Evolutionary conservation across 2,113 vertebrate genomes (phyloP), one percentile per base, ranked within the genome.

Genomic region (Holacanthus passer): DNA sequence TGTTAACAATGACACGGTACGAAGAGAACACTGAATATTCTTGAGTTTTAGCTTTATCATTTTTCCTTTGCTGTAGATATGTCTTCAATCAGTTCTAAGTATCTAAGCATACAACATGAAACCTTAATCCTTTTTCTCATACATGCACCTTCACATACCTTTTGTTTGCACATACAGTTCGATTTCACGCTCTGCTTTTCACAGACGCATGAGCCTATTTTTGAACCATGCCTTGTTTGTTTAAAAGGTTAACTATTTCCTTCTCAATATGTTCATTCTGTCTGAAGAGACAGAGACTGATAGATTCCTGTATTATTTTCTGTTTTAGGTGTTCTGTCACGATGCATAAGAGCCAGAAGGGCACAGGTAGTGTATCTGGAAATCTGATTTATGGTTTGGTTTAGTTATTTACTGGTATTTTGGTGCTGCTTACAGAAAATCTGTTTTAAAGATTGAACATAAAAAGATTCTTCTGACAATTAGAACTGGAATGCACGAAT

Each of bases 281-380:
- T 55, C 58, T n/a, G 8, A 55, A 11, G 6, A 6, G n/a, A 35
- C 22, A 22, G 7, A 14, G 8, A 60, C 37, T 62, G 47, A 76
- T 19, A 8, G 5, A 24, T 31, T 24, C 19, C 20, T 72, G 1
- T 81, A n/a, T 84, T 86, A 3, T 75, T 84, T 81, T 69, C 73
- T n/a, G n/a, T 12, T 80, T 39, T 31, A 86, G 87, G 78, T 80
- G 70, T 27, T 64, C 60, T 31, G 64, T 81, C 84, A 88, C 45
- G 16, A 94, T 94, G 93, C n/a, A 11, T 5, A 90, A 59, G 66
- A 27, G 0, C 60, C 78, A 81, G 41, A 91, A 41, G 53, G 68
- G 0, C 37, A 0, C 47, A 84, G 88, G 91, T 91, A 87, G 1
- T 6, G 60, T 79, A 31, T 62, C 20, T 83, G 56, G 58, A 73